A percentile compares a stretch with the other conserved stretches of the same genome.
These are phyloP conservation scores for Trematomus loennbergii DNA, from an alignment of 2,113 vertebrate genomes.

Conservation along the genomic window DNA sequence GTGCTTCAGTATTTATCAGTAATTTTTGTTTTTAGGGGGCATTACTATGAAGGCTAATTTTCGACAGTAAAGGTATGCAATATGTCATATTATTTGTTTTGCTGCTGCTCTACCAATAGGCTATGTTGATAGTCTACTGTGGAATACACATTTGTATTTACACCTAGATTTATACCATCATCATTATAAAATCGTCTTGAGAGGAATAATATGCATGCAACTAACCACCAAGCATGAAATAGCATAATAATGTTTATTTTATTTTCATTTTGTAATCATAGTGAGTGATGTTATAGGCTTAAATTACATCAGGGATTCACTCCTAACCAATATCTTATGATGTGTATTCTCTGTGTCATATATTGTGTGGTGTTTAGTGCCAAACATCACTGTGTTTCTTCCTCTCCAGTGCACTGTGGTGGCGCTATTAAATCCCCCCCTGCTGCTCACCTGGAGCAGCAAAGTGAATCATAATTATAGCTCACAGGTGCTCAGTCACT, in stretches of 20 bases:
- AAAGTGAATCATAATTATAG: constrained; percentile 60
- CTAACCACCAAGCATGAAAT: background rate
- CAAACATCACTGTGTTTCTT: constrained; percentile 11
- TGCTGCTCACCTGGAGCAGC: constrained; percentile 40
- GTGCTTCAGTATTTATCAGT: background rate
- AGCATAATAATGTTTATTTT: background rate
- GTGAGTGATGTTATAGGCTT: background rate
- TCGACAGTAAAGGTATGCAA: background rate
- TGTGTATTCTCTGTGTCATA: background rate
- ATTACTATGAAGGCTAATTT: background rate
- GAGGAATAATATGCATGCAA: background rate
- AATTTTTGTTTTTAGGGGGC: constrained; percentile 4
- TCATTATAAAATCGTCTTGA: background rate
- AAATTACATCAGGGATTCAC: background rate
- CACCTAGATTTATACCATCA: background rate
- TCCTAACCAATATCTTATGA: background rate
- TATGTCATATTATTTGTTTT: background rate
- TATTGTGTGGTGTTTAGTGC: constrained; percentile 13
- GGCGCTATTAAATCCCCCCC: constrained; percentile 28
- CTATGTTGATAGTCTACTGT: too few relatives aligned
- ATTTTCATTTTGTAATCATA: background rate
- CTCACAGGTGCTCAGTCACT: constrained; percentile 55
- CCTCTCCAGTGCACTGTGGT: constrained; percentile 29
- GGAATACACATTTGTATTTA: too few relatives aligned
- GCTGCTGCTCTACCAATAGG: too few relatives aligned